Conservation (phyloP, 2,113 vertebrate species). For the Zootoca vivipara region DNA sequence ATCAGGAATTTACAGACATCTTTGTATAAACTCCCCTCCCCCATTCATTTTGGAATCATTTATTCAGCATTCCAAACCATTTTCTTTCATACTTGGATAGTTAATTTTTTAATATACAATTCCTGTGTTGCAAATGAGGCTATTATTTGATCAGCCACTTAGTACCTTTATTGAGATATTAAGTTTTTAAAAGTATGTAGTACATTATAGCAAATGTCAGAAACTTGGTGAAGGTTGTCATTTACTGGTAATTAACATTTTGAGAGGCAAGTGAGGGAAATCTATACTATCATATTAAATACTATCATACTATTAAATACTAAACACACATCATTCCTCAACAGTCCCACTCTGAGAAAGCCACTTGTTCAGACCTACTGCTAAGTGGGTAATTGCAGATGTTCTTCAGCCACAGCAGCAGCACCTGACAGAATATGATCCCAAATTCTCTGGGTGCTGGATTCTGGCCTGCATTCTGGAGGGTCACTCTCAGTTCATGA, state of each 20-base stretch:
- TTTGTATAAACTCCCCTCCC: background rate
- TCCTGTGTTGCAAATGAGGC: conserved; percentile 48
- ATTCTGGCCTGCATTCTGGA: background rate
- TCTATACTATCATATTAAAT: background rate
- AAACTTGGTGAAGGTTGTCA: background rate
- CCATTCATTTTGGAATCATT: background rate
- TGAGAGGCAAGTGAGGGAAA: background rate
- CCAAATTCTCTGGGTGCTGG: background rate
- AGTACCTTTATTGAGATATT: conserved; percentile 1
- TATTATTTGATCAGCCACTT: background rate
- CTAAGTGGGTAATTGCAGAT: background rate
- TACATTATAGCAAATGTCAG: conserved; percentile 2
- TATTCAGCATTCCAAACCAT: background rate
- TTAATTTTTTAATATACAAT: conserved; percentile 44
- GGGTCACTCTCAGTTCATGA: background rate
- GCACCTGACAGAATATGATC: background rate
- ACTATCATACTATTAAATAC: background rate
- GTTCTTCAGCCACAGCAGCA: background rate
- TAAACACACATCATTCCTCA: background rate
- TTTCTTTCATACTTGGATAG: conserved; percentile 22
- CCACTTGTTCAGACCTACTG: background rate
- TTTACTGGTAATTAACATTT: conserved; percentile 2
- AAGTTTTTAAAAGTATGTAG: background rate
- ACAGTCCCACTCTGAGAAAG: too few relatives aligned
- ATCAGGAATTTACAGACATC: background rate